Evolutionary conservation across 1,140 invertebrate species (phyloP).

Genomic region (Manduca sexta): DNA sequence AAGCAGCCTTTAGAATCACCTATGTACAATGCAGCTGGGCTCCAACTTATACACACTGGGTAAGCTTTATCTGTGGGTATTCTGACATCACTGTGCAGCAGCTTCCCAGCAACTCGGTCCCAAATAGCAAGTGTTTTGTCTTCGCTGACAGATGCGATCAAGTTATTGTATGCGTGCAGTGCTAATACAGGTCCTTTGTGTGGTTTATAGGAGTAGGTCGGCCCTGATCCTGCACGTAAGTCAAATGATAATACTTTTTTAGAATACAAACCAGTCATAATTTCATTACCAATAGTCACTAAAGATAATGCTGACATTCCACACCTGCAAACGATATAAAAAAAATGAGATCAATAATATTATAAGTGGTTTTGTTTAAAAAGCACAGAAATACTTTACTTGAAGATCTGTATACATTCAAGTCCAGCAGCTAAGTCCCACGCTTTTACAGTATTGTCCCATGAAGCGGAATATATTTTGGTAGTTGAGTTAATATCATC

Average conservation of each 20-base stretch:
- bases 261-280: constrained; percentile 58
- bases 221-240: constrained; percentile 32
- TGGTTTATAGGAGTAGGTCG: constrained; percentile 43
- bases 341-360: too few relatives aligned
- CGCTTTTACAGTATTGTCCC: constrained; percentile 68
- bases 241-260: constrained; percentile 58
- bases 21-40: constrained; percentile 46
- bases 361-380: too few relatives aligned
- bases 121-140: constrained; percentile 60
- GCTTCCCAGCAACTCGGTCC: constrained; percentile 52
- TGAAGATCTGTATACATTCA: constrained; percentile 47
- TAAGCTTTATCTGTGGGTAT: constrained; percentile 52
- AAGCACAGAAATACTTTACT: too few relatives aligned
- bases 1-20: constrained; percentile 56
- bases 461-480: constrained; percentile 62
- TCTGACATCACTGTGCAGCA: constrained; percentile 44
- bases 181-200: constrained; percentile 54
- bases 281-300: constrained; percentile 39
- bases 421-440: constrained; percentile 59
- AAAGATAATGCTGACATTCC: constrained; percentile 59
- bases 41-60: constrained; percentile 58
- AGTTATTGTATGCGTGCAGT: constrained; percentile 37
- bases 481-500: constrained; percentile 40
- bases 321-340: constrained; percentile 55
- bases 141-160: constrained; percentile 58